Percentiles rank a stretch among this genome's conserved stretches.
Conservation (phyloP, 1,140 invertebrate genomes). For the Triops longicaudatus region DNA sequence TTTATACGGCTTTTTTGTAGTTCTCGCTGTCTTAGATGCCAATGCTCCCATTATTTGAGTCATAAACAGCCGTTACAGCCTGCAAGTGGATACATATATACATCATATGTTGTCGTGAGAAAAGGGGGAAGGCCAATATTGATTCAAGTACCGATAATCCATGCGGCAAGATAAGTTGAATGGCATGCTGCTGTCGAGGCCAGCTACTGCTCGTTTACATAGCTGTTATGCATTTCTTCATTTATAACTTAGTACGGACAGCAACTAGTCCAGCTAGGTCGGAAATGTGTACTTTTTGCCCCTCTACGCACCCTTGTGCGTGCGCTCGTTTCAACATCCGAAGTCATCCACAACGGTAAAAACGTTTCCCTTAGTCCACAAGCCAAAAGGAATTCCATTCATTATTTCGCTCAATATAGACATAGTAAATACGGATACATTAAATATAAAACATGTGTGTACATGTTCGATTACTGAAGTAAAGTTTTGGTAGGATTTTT, state of each 20-base stretch:
- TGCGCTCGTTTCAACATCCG: not conserved
- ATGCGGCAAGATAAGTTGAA: not conserved
- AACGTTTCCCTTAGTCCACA: too few relatives aligned
- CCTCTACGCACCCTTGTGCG: not conserved
- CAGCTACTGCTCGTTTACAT: not conserved
- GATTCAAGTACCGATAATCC: not conserved
- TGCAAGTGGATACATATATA: not conserved
- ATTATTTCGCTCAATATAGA: too few relatives aligned
- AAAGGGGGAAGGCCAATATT: not conserved
- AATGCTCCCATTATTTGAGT: not conserved
- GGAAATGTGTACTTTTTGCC: not conserved
- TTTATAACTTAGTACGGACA: not conserved
- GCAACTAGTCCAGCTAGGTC: not conserved
- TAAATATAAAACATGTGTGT: too few relatives aligned
- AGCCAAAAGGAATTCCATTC: too few relatives aligned
- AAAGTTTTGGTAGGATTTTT: too few relatives aligned
- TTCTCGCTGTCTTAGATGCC: not conserved
- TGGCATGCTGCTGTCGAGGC: not conserved
- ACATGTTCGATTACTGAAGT: too few relatives aligned
- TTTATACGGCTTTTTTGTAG: not conserved
- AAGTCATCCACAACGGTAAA: too few relatives aligned
- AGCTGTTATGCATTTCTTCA: not conserved
- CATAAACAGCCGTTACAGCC: not conserved
- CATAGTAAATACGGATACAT: too few relatives aligned
- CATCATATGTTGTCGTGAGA: not conserved